phyloP scores from a whole-genome alignment of 1,140 invertebrate genomes.

The Tetramorium parvispinum region DNA sequence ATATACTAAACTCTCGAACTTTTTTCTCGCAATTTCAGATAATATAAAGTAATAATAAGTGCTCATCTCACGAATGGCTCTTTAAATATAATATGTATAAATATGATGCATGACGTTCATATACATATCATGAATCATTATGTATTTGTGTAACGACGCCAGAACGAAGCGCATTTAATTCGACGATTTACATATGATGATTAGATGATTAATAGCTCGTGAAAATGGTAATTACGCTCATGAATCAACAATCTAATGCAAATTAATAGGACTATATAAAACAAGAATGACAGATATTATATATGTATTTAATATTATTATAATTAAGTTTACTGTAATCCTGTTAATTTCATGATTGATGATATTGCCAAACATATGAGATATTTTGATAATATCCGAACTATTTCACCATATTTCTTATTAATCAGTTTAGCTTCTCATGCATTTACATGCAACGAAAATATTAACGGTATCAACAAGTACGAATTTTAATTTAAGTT shows the following conservation, averaged over 20 bases:
- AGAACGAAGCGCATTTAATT: conserved; percentile 40
- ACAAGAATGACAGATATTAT: conserved; percentile 35
- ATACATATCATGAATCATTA: conserved; percentile 11
- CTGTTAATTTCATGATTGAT: conserved; percentile 30
- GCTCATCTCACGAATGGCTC: neutral
- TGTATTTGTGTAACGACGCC: conserved; percentile 22
- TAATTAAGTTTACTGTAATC: conserved; percentile 21
- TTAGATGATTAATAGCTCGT: conserved; percentile 60
- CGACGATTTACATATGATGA: conserved; percentile 56
- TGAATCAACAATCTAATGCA: conserved; percentile 57
- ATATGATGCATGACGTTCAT: neutral
- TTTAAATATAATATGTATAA: conserved; percentile 23
- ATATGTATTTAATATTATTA: conserved; percentile 41
- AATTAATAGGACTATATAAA: conserved; percentile 57
- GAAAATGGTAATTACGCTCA: conserved; percentile 55
- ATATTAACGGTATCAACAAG: neutral
- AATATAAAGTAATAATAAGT: conserved; percentile 1
- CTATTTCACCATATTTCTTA: conserved; percentile 19
- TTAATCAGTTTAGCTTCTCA: neutral
- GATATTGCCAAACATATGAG: conserved; percentile 20
- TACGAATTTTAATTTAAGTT: neutral
- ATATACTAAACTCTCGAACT: neutral
- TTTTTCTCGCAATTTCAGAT: neutral
- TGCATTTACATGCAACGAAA: neutral
- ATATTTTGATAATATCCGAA: conserved; percentile 6